Conservation (phyloP, 2,888 invertebrate genomes). For the Spisula solida region DNA sequence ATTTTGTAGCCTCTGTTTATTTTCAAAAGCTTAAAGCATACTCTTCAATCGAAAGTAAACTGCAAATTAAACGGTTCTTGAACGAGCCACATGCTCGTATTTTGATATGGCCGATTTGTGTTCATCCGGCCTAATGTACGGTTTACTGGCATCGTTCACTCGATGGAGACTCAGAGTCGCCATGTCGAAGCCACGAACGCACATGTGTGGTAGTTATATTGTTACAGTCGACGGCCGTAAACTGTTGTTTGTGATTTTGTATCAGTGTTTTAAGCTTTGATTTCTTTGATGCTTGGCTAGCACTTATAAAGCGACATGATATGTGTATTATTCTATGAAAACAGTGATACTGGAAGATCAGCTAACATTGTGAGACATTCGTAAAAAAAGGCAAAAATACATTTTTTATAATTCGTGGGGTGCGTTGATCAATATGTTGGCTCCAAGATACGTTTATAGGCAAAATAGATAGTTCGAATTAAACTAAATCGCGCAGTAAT, state of each 20-base stretch:
- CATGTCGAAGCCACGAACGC: conserved; percentile 31
- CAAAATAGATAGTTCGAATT: too few species aligned
- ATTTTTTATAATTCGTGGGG: too few species aligned
- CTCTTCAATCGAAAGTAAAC: conserved; percentile 56
- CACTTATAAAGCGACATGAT: too few species aligned
- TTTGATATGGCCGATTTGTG: conserved; percentile 65
- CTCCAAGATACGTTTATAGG: too few species aligned
- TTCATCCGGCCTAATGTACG: conserved; percentile 69
- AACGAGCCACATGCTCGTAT: conserved; percentile 64
- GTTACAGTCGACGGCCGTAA: background rate
- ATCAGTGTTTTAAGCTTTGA: background rate
- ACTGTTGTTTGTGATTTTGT: background rate
- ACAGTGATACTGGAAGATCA: too few species aligned
- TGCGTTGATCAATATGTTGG: too few species aligned
- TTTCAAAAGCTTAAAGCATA: conserved; percentile 51
- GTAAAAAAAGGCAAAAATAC: too few species aligned
- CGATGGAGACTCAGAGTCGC: conserved; percentile 61
- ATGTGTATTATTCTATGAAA: too few species aligned
- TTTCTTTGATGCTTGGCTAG: background rate
- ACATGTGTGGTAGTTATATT: conserved; percentile 61
- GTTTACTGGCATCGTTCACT: conserved; percentile 62
- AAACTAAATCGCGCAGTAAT: too few species aligned
- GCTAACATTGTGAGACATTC: too few species aligned
- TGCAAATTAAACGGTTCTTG: conserved; percentile 57
- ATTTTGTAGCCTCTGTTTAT: conserved; percentile 48